Percentiles rank a stretch among this genome's conserved stretches.
Conservation (phyloP, 1,140 invertebrate species). For the Bombus picipes region DNA sequence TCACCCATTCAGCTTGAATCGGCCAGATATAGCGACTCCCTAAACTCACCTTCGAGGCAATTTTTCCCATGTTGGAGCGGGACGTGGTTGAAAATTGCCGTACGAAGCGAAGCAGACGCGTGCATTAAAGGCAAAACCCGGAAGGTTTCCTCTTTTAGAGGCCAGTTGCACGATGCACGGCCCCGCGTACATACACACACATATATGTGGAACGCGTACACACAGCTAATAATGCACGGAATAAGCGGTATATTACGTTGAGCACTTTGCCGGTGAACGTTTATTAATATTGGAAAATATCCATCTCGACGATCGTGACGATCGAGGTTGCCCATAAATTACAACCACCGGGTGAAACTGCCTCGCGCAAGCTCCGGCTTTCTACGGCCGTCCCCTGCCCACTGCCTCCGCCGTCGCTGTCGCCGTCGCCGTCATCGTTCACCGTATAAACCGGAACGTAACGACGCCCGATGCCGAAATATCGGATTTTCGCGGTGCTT, state of each 20-base stretch:
- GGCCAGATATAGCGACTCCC: neutral
- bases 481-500: slow-evolving; percentile 56
- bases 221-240: slow-evolving; percentile 62
- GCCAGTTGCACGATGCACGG: slow-evolving; percentile 10
- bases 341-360: slow-evolving; percentile 32
- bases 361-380: slow-evolving; percentile 38
- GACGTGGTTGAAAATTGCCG: slow-evolving; percentile 18
- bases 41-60: neutral
- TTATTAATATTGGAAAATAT: slow-evolving; percentile 71
- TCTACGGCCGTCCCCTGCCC: slow-evolving; percentile 20
- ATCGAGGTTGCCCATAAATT: slow-evolving; percentile 58
- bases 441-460: slow-evolving; percentile 30
- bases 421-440: neutral
- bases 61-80: neutral
- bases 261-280: slow-evolving; percentile 50
- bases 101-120: neutral
- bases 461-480: slow-evolving; percentile 46
- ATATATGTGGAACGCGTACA: neutral
- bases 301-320: slow-evolving; percentile 52
- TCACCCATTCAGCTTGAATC: neutral
- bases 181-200: neutral
- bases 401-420: neutral
- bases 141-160: slow-evolving; percentile 3
- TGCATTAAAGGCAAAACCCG: slow-evolving; percentile 37
- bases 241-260: slow-evolving; percentile 61